phyloP scores from a whole-genome alignment of 2,888 invertebrate species.

The Teleogryllus oceanicus region DNA sequence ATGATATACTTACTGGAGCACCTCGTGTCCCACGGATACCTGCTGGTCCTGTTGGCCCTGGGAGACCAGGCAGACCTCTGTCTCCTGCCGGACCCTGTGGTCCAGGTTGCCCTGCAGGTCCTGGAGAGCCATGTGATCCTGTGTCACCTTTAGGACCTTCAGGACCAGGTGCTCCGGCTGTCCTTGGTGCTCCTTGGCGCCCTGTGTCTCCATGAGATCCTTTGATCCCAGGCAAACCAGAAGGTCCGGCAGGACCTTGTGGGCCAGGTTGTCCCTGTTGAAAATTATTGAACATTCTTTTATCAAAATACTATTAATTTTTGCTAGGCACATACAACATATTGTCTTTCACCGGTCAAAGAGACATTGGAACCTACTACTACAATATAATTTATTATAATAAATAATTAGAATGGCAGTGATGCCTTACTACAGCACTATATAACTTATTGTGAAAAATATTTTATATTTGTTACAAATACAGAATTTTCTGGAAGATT shows the following conservation, averaged over 20 bases:
- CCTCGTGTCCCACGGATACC: slow-evolving; percentile 67
- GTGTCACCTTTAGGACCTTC: slow-evolving; percentile 75
- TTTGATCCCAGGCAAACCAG: slow-evolving; percentile 67
- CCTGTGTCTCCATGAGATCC: slow-evolving; percentile 69
- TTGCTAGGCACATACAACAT: too few relatives aligned
- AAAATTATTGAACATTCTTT: background rate
- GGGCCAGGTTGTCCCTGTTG: slow-evolving; percentile 67
- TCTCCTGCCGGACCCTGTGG: slow-evolving; percentile 67
- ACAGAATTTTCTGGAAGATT: too few relatives aligned
- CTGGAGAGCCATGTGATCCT: slow-evolving; percentile 65
- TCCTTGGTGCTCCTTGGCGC: slow-evolving; percentile 63
- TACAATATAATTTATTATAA: too few relatives aligned
- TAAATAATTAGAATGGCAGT: too few relatives aligned
- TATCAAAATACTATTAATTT: background rate
- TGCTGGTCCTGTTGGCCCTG: slow-evolving; percentile 60
- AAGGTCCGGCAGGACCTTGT: slow-evolving; percentile 63
- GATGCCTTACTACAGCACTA: too few relatives aligned
- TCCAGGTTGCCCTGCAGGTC: slow-evolving; percentile 67
- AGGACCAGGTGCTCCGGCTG: slow-evolving; percentile 66
- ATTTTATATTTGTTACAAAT: too few relatives aligned
- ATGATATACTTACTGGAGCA: slow-evolving; percentile 51
- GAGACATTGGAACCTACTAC: too few relatives aligned
- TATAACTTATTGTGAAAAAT: too few relatives aligned
- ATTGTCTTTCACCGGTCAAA: too few relatives aligned
- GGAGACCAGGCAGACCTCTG: slow-evolving; percentile 58